Evolutionary conservation across 1,140 invertebrate species (phyloP).

Genomic region (Melipona quadrifasciata): DNA sequence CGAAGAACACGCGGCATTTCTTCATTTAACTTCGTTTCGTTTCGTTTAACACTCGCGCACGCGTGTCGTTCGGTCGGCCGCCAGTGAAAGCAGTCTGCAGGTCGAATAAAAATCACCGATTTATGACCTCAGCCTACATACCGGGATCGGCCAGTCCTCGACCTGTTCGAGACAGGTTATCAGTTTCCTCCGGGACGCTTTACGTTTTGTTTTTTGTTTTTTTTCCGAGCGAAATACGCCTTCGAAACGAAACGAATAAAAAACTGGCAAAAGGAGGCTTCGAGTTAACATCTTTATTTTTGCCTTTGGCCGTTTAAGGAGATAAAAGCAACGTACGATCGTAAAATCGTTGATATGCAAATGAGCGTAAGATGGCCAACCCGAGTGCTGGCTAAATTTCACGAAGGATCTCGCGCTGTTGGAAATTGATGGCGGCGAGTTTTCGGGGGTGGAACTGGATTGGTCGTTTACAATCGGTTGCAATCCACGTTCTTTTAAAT

Average conservation of each 20-base stretch:
- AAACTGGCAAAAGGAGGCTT: background rate
- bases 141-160: conserved; percentile 26
- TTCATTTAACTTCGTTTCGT: background rate
- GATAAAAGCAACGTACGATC: background rate
- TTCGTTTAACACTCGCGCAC: background rate
- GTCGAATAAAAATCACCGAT: conserved; percentile 55
- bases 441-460: background rate
- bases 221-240: background rate
- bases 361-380: background rate
- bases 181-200: conserved; percentile 11
- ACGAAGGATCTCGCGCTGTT: background rate
- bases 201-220: background rate
- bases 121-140: conserved; percentile 65
- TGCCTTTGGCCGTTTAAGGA: background rate
- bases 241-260: background rate
- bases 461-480: background rate
- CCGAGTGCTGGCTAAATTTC: conserved; percentile 13
- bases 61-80: conserved; percentile 4
- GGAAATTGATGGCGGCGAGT: background rate
- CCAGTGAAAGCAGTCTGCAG: conserved; percentile 59
- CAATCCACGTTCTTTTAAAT: too few species aligned
- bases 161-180: conserved; percentile 19
- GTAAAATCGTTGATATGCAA: conserved; percentile 14
- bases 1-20: background rate
- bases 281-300: background rate